Evolutionary conservation across 2,797 vertebrate genomes (phyloP), one percentile per base, ranked within the genome.

Genomic region (Steatocranus sp.): DNA sequence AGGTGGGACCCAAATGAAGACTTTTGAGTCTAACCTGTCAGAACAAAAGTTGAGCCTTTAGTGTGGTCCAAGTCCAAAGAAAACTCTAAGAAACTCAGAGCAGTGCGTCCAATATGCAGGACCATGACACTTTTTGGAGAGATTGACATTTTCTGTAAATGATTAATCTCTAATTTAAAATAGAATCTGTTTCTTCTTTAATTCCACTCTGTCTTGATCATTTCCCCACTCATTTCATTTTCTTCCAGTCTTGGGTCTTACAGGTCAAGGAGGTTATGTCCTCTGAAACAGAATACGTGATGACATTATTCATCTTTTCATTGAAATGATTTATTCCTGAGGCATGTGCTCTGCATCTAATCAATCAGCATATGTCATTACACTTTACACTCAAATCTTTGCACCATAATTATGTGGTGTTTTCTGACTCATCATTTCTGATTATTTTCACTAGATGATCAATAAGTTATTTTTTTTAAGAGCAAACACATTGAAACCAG

Each of bases 281-380:
- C 78, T 14, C 43, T 48, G 36, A 61, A 6, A 49, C 25, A 23
- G 23, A 74, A 81, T 73, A 70, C 14, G 25, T 78, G 54, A 89
- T 80, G 83, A 68, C 34, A 76, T 78, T 53, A 80, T 36, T 84
- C 41, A 85, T 88, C 82, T 83, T 50, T 77, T 84, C 51, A 85
- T 7, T n/a, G 10, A 1, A 87, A 86, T 77, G 8, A 86, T 79
- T 86, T 77, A 43, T 80, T 78, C 56, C 76, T 61, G 34, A 36
- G 49, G 68, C 61, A 23, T 7, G 23, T 58, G 41, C 50, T 79
- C 54, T 38, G 18, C 11, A 41, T 87, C 73, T 84, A 88, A 91
- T 85, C 89, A 87, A 87, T 92, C 86, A 81, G 43, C 25, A 54
- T 20, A 54, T 86, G 75, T 53, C 48, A 58, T 23, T 11, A 14